These are phyloP conservation scores for Microcebus lehilahytsara DNA, from an alignment of 2,113 vertebrate species.

Conservation along the genomic window DNA sequence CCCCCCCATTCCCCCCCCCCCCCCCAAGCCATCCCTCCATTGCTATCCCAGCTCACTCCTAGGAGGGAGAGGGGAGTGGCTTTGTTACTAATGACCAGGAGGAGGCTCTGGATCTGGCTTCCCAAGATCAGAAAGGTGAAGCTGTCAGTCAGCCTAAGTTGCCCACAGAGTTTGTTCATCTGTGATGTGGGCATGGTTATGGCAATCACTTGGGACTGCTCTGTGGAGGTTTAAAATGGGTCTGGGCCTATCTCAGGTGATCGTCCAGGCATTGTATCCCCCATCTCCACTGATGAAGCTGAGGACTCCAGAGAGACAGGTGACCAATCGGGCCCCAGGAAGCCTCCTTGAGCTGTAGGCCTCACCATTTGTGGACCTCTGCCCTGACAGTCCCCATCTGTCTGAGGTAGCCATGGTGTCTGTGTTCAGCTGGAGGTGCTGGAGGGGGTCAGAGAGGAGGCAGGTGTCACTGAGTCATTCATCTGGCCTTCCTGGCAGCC, in stretches of 20 bases:
- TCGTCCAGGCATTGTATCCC: not conserved
- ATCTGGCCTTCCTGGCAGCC: not conserved
- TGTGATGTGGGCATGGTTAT: not conserved
- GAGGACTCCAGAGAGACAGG: not conserved
- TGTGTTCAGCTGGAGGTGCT: not conserved
- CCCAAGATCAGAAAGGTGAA: not conserved
- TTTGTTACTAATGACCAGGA: not conserved
- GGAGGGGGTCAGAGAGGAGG: not conserved
- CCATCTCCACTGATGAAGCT: not conserved
- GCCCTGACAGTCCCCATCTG: not conserved
- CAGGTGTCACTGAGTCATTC: slow-evolving; percentile 63
- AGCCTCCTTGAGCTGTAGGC: not conserved
- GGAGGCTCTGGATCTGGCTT: not conserved
- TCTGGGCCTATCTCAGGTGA: not conserved
- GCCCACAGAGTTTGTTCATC: not conserved
- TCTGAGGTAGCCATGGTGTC: not conserved
- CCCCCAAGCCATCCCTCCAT: too few relatives aligned
- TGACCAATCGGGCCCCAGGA: not conserved
- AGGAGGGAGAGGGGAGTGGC: not conserved
- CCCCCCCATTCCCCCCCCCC: too few relatives aligned
- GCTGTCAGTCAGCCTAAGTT: not conserved
- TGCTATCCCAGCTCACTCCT: not conserved
- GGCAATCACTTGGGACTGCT: not conserved
- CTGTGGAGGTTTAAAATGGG: not conserved
- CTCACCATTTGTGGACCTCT: not conserved